These are phyloP conservation scores for Sebastes hubbsi DNA, from an alignment of 2,797 vertebrate genomes.

Conservation along the genomic window DNA sequence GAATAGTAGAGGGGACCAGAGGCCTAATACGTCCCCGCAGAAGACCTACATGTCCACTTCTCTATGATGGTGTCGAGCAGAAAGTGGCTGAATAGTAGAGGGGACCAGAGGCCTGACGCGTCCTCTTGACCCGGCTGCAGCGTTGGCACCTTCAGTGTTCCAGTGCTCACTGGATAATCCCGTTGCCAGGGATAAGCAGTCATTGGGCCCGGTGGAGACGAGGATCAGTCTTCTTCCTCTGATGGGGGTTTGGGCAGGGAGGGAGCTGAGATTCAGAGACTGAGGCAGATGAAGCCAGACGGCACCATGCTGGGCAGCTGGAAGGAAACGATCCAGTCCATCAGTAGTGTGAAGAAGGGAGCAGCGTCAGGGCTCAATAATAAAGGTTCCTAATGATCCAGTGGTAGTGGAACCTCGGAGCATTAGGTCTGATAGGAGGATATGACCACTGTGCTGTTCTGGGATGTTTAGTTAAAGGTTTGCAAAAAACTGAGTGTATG, in stretches of 20 bases:
- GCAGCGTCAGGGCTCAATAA: constrained; percentile 36
- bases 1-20: background rate
- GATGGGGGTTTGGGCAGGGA: background rate
- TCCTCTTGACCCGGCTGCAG: background rate
- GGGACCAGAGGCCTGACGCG: background rate
- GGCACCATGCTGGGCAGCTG: background rate
- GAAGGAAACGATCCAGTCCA: constrained; percentile 20
- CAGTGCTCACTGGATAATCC: constrained; percentile 54
- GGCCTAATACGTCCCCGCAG: background rate
- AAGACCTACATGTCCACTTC: too few relatives aligned
- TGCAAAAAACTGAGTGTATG: constrained; percentile 17
- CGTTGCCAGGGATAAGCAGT: constrained; percentile 39
- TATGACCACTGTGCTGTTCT: constrained; percentile 20
- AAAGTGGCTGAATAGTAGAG: background rate
- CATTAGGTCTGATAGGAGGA: background rate
- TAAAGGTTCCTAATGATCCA: constrained; percentile 6
- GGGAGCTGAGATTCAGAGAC: constrained; percentile 16
- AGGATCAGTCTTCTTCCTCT: constrained; percentile 40
- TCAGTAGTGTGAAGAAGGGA: constrained; percentile 31
- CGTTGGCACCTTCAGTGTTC: constrained; percentile 40
- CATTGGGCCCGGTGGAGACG: constrained; percentile 20
- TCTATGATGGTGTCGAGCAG: too few relatives aligned
- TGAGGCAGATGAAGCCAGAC: background rate
- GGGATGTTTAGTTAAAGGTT: constrained; percentile 25
- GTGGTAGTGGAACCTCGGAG: constrained; percentile 19